Evolutionary conservation across 1,140 invertebrate species (phyloP), one percentile per base, ranked within the genome.

Genomic region (Pseudomyrmex flavicornis): DNA sequence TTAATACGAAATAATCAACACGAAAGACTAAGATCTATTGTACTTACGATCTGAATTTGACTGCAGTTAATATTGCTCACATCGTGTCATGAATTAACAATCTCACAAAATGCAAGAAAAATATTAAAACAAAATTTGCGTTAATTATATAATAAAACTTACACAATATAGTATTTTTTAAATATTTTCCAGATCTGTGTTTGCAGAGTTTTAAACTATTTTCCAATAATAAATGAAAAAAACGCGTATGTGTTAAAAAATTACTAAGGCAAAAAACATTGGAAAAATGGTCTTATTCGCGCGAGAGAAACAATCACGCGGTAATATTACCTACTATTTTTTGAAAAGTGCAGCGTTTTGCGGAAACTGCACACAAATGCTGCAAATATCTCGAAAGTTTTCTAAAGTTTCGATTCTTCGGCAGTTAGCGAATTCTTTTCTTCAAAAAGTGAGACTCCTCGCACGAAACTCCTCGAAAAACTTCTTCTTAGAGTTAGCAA

Each of bases 401-500:
- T 62, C 17, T 17, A 62, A 56, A 75, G 52, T 73, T 69, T 22
- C 59, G 58, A 83, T 72, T 82, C 79, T 56, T 59, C 52, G 13
- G 63, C 44, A 54, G 61, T 76, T 75, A 63, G 15, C 50, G 56
- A 85, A 48, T 70, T 62, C 50, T 10, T 50, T 79, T 48, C 63
- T 15, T 72, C 61, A 65, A 76, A 72, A 65, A 50, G 58, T 8
- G 9, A 63, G 65, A 2, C 54, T 80, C 58, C 44, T 35, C 54
- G 56, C 13, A 61, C n/a, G 17, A 46, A 69, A 69, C 75, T 77
- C 63, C 35, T 77, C 63, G 44, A 70, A 72, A 80, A 80, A 80
- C 76, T 80, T 80, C 76, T 72, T 35, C 66, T 52, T 8, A 44
- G 56, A 80, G 66, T 70, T 48, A 46, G 54, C 52, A 59, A 72